Conservation (phyloP, 2,113 vertebrate species). For the Corythornis vintsioides region DNA sequence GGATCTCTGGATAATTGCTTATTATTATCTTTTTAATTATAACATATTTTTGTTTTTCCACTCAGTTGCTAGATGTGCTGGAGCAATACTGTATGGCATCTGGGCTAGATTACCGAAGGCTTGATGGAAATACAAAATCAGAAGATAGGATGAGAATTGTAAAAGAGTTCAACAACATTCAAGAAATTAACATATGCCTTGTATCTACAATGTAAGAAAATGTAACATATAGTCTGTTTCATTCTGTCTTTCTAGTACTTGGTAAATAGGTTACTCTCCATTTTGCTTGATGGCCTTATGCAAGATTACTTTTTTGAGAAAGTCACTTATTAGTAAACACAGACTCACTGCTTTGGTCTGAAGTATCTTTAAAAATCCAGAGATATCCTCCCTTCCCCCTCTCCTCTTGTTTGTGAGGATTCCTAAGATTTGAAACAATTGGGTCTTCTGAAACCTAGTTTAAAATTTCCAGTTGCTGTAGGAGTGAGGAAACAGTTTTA, state of each 20-base stretch:
- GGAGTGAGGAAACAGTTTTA: not conserved
- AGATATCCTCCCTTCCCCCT: not conserved
- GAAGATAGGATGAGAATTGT: constrained; percentile 91
- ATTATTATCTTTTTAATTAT: too few species aligned
- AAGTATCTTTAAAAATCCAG: not conserved
- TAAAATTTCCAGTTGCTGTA: not conserved
- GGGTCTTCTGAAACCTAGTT: not conserved
- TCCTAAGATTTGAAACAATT: not conserved
- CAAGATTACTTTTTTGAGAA: constrained; percentile 26
- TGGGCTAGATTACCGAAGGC: constrained; percentile 90
- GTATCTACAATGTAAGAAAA: constrained; percentile 94
- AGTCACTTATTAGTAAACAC: not conserved
- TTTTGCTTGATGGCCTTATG: constrained; percentile 6
- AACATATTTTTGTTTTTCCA: not conserved
- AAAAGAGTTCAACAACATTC: constrained; percentile 89
- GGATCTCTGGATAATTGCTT: not conserved
- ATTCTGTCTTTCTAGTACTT: constrained; percentile 1
- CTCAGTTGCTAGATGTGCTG: constrained; percentile 88
- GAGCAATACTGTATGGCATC: constrained; percentile 93
- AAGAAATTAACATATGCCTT: constrained; percentile 90
- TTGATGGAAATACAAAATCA: constrained; percentile 92
- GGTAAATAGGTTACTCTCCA: not conserved
- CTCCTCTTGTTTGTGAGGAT: not conserved
- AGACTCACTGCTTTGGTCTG: not conserved
- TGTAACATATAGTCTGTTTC: not conserved